Base-by-base conservation (phyloP, 1,140 invertebrate genomes). In the Achatina immaculata region DNA sequence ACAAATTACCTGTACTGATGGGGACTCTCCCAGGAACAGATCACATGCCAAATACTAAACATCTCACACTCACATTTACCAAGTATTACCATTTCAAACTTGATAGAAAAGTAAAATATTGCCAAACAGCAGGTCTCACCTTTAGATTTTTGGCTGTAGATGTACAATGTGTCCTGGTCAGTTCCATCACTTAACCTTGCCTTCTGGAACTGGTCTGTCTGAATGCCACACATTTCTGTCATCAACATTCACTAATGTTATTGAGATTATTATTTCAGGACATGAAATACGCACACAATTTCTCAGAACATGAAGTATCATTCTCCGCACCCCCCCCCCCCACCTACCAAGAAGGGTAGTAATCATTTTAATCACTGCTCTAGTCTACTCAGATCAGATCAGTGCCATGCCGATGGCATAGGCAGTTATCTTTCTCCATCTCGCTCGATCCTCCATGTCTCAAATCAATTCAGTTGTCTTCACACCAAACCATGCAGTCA, bases 121-220 rank as follows among this genome's bases (percentile, higher is more conserved):
- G n/a, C n/a, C n/a, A n/a, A n/a, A n/a, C n/a, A n/a, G n/a, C n/a
- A 36, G 4, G 1, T n/a, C 45, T 34, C 40, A 78, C 51, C 58
- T 68, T 36, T 45, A 65, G 28, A 62, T 28, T 43, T 69, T 62
- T 82, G 77, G 72, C 72, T 83, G 48, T 81, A 86, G 0, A 87
- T 72, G 79, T 84, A 87, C 31, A 88, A 66, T 28, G 84, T 82
- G 76, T 88, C 87, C 75, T 87, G 83, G 80, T 88, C 87, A 72
- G 87, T 88, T 0, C 87, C 87, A 51, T 87, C 82, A 80, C 87
- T 88, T 73, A 83, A 84, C 24, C 87, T 83, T 14, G 87, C 85
- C 76, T 65, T 80, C 71, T 88, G 84, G 82, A 88, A 88, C 72
- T 81, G 78, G 43, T 84, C 80, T 75, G 85, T 80, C 78, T 78